Conservation (phyloP, 1,140 invertebrate genomes). For the Nebria ingens region DNA sequence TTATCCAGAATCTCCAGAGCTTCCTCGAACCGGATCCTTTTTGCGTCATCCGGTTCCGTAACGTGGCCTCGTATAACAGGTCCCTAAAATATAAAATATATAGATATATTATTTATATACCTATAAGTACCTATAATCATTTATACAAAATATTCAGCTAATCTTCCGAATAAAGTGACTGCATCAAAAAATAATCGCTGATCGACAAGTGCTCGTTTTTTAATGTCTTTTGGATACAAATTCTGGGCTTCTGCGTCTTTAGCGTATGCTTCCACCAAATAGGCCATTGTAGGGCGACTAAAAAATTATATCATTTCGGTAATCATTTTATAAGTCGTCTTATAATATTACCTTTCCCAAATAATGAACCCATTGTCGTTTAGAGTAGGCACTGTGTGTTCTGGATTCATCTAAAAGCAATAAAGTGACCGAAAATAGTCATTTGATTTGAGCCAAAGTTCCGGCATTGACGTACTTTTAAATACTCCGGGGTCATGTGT, state of each 20-base stretch:
- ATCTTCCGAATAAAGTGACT: slow-evolving; percentile 34
- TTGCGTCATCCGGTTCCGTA: not conserved
- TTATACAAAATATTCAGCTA: slow-evolving; percentile 28
- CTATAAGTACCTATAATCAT: slow-evolving; percentile 11
- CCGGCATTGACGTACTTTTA: too few relatives aligned
- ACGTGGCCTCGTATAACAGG: not conserved
- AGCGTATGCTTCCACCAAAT: slow-evolving; percentile 40
- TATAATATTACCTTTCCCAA: slow-evolving; percentile 18
- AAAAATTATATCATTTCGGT: not conserved
- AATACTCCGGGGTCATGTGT: slow-evolving; percentile 41
- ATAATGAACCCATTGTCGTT: slow-evolving; percentile 25
- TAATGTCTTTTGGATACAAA: slow-evolving; percentile 39
- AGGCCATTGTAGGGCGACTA: slow-evolving; percentile 40
- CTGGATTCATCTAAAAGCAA: slow-evolving; percentile 36
- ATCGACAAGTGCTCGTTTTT: slow-evolving; percentile 37
- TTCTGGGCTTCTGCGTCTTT: slow-evolving; percentile 31
- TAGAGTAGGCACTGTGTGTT: slow-evolving; percentile 23
- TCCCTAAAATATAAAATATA: not conserved
- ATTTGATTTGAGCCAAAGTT: too few relatives aligned
- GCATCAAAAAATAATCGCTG: slow-evolving; percentile 38
- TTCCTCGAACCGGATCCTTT: slow-evolving; percentile 25
- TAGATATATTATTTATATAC: not conserved
- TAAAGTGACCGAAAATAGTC: not conserved
- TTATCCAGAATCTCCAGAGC: slow-evolving; percentile 31
- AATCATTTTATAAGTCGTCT: not conserved